These are phyloP conservation scores for Luffia ferchaultella DNA, from an alignment of 2,888 invertebrate genomes.

Conservation along the genomic window DNA sequence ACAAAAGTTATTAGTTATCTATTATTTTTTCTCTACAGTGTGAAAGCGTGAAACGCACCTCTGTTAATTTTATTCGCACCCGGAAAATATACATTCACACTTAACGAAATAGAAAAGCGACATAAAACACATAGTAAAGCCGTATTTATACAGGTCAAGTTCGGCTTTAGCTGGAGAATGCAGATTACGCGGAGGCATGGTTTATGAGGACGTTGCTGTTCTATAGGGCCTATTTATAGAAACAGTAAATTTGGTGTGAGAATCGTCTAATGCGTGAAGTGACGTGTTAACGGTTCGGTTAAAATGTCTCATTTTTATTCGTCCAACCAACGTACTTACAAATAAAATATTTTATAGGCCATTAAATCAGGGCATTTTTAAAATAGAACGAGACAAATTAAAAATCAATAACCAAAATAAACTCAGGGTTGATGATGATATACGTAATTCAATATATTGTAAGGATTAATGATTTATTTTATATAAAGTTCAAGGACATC, in stretches of 20 bases:
- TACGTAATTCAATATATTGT: no score
- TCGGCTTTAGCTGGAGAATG: not conserved
- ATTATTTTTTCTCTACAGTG: not conserved
- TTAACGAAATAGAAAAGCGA: not conserved
- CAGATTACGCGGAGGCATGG: not conserved
- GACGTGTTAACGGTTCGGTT: not conserved
- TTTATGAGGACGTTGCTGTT: not conserved
- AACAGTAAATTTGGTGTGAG: not conserved
- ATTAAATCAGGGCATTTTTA: no score
- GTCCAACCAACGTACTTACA: no score
- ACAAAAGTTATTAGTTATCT: not conserved
- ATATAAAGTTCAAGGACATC: no score
- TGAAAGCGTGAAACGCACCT: not conserved
- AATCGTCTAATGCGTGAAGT: not conserved
- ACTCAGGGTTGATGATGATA: no score
- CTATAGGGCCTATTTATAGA: not conserved
- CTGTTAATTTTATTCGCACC: not conserved
- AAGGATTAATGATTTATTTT: no score
- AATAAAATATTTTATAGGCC: no score
- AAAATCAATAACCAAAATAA: no score
- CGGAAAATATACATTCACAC: not conserved
- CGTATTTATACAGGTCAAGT: not conserved
- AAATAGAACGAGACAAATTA: no score
- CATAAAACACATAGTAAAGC: not conserved
- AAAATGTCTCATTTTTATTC: not conserved